Base-by-base conservation (phyloP, 1,140 invertebrate species). In the Colletes latitarsis region DNA sequence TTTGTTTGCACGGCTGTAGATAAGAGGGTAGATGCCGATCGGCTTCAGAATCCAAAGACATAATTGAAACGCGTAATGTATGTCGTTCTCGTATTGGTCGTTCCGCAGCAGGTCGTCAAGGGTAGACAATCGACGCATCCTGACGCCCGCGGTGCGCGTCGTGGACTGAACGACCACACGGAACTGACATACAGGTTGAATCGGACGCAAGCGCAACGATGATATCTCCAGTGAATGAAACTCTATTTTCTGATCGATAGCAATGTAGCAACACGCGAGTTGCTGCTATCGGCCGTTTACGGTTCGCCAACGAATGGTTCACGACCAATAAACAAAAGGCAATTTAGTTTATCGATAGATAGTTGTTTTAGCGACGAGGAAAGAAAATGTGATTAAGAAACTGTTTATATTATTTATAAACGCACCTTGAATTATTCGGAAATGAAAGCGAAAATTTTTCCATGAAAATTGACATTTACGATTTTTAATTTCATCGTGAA, bases 1-100 rank as follows among this genome's bases (percentile, higher is more conserved):
- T 39, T 30, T 69, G 4, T 53, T 62, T 3, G 57, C 14, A 10
- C 21, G 39, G 0, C 9, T 19, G 21, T 77, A 63, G 10, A 83
- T n/a, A 5, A 85, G 43, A 12, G 85, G 74, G 72, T 86, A 87
- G 15, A 90, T 87, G 6, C 89, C 89, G 12, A 90, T 84, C 0
- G 82, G 82, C 8, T 73, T 81, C 9, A 89, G 64, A 2, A 86
- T 70, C 82, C 77, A 86, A 10, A 81, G 79, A 19, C 71, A 87
- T 1, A 89, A 52, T n/a, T 87, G 69, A 12, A 84, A 85, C 12
- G 82, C 64, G 43, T 84, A 86, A 17, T 55, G 53, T 53, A 86
- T 68, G 41, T 89, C 84, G 10, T 30, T 60, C 41, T 85, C 53
- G 39, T 84, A 83, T 21, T 49, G 53, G 10, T 53, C 55, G 69